These are phyloP conservation scores for Diabrotica undecimpunctata DNA, from an alignment of 1,140 invertebrate genomes.

Conservation along the genomic window DNA sequence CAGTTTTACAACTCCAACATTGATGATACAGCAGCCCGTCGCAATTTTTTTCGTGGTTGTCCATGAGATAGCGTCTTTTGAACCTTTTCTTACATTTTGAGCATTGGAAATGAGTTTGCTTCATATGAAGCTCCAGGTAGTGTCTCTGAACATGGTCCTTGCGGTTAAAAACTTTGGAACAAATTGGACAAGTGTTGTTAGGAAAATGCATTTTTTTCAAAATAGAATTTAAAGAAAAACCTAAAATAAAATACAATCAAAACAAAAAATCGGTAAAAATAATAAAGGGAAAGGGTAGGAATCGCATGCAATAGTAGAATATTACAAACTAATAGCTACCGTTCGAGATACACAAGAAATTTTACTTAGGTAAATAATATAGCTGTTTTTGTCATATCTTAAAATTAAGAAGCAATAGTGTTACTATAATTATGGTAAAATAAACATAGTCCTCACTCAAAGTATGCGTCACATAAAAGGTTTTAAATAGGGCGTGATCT, in stretches of 20 bases:
- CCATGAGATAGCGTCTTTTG: slow-evolving; percentile 36
- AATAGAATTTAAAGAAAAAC: not conserved
- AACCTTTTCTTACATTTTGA: slow-evolving; percentile 28
- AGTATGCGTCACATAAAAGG: no score
- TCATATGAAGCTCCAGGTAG: slow-evolving; percentile 33
- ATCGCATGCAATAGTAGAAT: no score
- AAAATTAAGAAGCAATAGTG: no score
- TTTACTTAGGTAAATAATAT: no score
- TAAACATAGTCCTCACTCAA: no score
- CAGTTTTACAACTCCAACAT: slow-evolving; percentile 22
- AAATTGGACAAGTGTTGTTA: slow-evolving; percentile 44
- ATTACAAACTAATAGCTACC: no score
- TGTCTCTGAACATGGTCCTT: slow-evolving; percentile 50
- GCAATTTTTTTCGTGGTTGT: slow-evolving; percentile 34
- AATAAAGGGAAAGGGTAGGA: no score
- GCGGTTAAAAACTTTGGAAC: slow-evolving; percentile 47
- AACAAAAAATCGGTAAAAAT: no score
- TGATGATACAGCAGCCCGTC: slow-evolving; percentile 10
- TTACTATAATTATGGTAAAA: no score
- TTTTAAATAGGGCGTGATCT: no score
- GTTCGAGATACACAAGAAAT: no score
- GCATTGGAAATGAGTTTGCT: slow-evolving; percentile 26
- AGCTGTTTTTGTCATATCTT: no score
- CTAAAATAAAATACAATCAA: not conserved
- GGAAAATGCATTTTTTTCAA: slow-evolving; percentile 25